phyloP scores from a whole-genome alignment of 2,888 invertebrate species.

The Scaeva pyrastri region DNA sequence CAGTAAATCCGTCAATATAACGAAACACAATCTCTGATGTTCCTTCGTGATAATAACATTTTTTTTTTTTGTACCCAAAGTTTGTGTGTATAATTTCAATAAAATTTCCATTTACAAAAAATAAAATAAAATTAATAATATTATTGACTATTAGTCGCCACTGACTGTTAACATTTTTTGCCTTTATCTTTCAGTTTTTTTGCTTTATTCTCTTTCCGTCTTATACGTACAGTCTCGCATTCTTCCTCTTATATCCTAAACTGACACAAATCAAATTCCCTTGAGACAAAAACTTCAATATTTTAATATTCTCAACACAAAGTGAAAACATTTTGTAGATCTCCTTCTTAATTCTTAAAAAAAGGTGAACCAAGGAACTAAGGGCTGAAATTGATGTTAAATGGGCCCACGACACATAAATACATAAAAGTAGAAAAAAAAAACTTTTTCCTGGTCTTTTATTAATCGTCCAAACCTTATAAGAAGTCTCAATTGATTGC shows the following conservation, averaged over 20 bases:
- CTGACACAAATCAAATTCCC: conserved; percentile 58
- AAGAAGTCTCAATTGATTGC: too few relatives aligned
- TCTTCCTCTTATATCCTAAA: conserved; percentile 7
- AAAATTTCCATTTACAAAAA: conserved; percentile 47
- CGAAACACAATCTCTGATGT: neutral
- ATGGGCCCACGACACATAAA: neutral
- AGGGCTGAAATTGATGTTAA: neutral
- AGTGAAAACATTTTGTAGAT: conserved; percentile 58
- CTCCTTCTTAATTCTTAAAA: neutral
- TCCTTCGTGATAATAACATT: conserved; percentile 26
- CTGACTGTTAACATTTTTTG: neutral
- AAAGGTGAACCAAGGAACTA: neutral
- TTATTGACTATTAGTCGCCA: conserved; percentile 45
- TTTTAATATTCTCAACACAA: conserved; percentile 66
- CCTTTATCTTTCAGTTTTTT: neutral
- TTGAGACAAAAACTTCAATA: conserved; percentile 20
- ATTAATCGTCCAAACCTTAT: too few relatives aligned
- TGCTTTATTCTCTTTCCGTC: neutral
- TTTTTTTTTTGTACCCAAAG: conserved; percentile 28
- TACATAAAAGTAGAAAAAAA: too few relatives aligned
- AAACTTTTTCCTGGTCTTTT: too few relatives aligned
- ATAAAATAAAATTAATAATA: neutral
- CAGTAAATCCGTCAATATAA: neutral
- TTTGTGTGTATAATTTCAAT: conserved; percentile 53
- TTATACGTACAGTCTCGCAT: neutral